Conservation (phyloP, 2,797 vertebrate species). For the Sebastiscus tertius region DNA sequence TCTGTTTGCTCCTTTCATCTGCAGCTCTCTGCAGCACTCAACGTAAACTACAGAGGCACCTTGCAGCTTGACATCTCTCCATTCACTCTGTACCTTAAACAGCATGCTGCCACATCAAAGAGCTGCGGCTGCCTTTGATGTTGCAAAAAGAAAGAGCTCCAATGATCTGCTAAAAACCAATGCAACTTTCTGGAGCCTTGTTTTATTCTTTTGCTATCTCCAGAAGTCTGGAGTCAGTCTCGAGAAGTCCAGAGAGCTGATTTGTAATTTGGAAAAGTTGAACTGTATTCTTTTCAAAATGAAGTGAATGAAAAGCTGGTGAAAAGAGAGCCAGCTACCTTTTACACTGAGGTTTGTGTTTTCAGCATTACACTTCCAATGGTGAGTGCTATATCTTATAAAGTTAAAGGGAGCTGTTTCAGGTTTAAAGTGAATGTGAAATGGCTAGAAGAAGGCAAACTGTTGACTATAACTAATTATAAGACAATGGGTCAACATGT, state of each 20-base stretch:
- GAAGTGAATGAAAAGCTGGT: not conserved
- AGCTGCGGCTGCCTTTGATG: slow-evolving; percentile 91
- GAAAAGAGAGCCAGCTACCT: not conserved
- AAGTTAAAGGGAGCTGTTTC: not conserved
- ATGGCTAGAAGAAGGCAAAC: too few relatives aligned
- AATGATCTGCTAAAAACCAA: slow-evolving; percentile 94
- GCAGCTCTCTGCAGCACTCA: slow-evolving; percentile 93
- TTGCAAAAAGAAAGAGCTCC: slow-evolving; percentile 95
- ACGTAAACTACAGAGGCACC: slow-evolving; percentile 98
- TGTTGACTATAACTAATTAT: too few relatives aligned
- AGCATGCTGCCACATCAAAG: slow-evolving; percentile 98
- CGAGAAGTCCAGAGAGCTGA: slow-evolving; percentile 48
- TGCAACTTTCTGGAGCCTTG: slow-evolving; percentile 88
- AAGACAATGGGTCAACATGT: too few relatives aligned
- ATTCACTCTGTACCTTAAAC: slow-evolving; percentile 99
- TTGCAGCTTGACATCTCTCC: slow-evolving; percentile 98
- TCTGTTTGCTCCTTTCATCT: slow-evolving; percentile 97
- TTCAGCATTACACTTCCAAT: not conserved
- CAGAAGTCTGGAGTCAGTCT: slow-evolving; percentile 61
- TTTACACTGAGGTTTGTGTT: not conserved
- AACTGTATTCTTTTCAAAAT: slow-evolving; percentile 21
- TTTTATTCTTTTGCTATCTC: slow-evolving; percentile 78
- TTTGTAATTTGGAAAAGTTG: slow-evolving; percentile 44
- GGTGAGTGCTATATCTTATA: not conserved
- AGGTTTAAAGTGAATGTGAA: too few relatives aligned